phyloP scores from a whole-genome alignment of 2,888 invertebrate genomes.

The Phyllotreta striolata region DNA sequence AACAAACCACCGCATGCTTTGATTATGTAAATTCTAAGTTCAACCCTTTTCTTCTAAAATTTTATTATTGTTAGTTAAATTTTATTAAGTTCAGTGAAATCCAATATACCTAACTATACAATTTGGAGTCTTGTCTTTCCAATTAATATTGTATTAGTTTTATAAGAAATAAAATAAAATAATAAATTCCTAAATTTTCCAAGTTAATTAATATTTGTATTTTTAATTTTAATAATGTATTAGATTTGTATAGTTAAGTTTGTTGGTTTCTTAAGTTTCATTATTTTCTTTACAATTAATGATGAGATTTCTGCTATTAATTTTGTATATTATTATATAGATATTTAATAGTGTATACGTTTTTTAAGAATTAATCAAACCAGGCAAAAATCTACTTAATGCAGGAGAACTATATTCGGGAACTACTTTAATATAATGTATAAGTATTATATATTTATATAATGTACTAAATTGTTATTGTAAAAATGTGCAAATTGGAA shows the following conservation, averaged over 20 bases:
- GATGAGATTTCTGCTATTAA: conserved; percentile 22
- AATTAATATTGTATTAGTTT: too few relatives aligned
- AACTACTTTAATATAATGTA: conserved; percentile 13
- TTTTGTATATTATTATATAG: background rate
- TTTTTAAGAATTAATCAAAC: conserved; percentile 22
- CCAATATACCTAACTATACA: too few relatives aligned
- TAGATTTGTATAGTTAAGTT: conserved; percentile 5
- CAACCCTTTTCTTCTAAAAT: conserved; percentile 4
- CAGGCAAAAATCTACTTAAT: conserved; percentile 28
- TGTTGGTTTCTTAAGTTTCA: background rate
- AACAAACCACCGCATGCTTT: conserved; percentile 42
- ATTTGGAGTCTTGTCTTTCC: too few relatives aligned
- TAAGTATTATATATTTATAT: conserved; percentile 11
- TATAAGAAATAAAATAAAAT: too few relatives aligned
- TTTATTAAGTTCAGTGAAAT: background rate
- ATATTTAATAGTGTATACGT: conserved; percentile 1
- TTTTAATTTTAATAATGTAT: too few relatives aligned
- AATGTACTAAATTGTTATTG: conserved; percentile 9
- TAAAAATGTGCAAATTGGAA: conserved; percentile 23
- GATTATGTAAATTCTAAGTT: conserved; percentile 22
- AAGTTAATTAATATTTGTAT: too few relatives aligned
- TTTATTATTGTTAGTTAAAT: conserved; percentile 15
- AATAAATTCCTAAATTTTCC: too few relatives aligned
- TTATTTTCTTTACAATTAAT: conserved; percentile 15
- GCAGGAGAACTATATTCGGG: conserved; percentile 22